Base-by-base conservation (phyloP, 2,888 invertebrate species). In the Coremacera marginata region DNA sequence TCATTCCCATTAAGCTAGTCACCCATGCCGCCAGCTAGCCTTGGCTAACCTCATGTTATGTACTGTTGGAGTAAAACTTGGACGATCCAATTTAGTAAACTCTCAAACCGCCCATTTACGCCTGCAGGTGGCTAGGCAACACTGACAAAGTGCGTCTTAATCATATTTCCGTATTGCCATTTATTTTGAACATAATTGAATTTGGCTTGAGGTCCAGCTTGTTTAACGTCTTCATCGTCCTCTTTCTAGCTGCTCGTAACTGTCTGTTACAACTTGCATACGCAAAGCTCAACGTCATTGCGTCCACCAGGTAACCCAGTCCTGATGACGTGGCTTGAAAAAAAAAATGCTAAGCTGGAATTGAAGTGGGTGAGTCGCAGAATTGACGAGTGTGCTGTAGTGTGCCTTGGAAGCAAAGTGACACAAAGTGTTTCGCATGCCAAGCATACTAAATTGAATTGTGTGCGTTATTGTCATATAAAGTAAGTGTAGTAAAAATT, bases 371-470 rank as follows among this genome's bases (percentile, higher is more conserved):
- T 8, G 55, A 11, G 5, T 8, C n/a, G 31, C 31, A 31, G 31
- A 31, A 52, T 8, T 4, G 4, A 19, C 3, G 19, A 19, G 22
- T 1, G 9, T 1, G 19, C 55, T 2, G 5, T 2, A 9, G 55
- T 19, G 3, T 22, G 19, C 55, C 55, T 8, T 5, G 44, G 44
- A 44, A 44, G 44, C 44, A 44, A 44, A 44, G 44, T 34, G 70
- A n/a, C 37, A 19, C 44, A 44, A 44, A 22, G 37, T 31, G n/a
- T 19, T 52, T 70, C 63, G 55, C 71, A 57, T 71, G 65, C 55
- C 55, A 57, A 63, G 65, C 65, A 44, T 71, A 34, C 65, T 37
- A 76, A 76, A 76, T 71, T 76, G 52, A 76, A 71, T 76, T 65
- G 65, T 63, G 63, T 44, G 51, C 70, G 25, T 70, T 62, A 22